Base-by-base conservation (phyloP, 2,888 invertebrate genomes). In the Dione vanillae region DNA sequence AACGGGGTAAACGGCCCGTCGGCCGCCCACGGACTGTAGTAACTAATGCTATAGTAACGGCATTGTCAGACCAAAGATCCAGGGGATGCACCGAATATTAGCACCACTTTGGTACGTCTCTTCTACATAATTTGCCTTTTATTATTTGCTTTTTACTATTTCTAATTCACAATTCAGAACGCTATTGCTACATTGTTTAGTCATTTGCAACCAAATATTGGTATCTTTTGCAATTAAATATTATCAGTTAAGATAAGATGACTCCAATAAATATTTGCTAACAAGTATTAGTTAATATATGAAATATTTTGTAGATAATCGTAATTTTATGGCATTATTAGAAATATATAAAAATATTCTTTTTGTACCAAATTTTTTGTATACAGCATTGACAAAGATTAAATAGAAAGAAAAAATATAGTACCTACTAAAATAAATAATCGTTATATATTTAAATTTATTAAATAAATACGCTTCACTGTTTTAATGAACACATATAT, bases 11-110 rank as follows among this genome's bases (percentile, higher is more conserved):
- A 86, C 88, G 86, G 86, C 84, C 87, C 86, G 77, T 77, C 85
- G 76, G 78, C 83, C 88, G 81, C 89, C 90, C 87, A 86, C 86
- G 84, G 85, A 83, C 85, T 80, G 84, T 90, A 90, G 91, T 90
- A 88, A 78, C 80, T 69, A 56, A 59, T 73, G 68, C 62, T 49
- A 43, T 75, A 75, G 70, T 74, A 80, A 76, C 72, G 67, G 71
- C 76, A 77, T 72, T 79, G 79, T 78, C 80, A 84, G 82, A 83
- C 83, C 81, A 80, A 77, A 80, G 82, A 78, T 80, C 78, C 78
- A 81, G 81, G 82, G 82, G 79, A 87, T 87, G 86, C 85, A 86
- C 79, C 81, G 79, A 77, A 76, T 76, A 77, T 77, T 75, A 82
- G 73, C 76, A 73, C 75, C 75, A 75, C 72, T 54, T 77, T 79